Conservation (phyloP, 2,888 invertebrate species). For the Salpingus planirostris region DNA sequence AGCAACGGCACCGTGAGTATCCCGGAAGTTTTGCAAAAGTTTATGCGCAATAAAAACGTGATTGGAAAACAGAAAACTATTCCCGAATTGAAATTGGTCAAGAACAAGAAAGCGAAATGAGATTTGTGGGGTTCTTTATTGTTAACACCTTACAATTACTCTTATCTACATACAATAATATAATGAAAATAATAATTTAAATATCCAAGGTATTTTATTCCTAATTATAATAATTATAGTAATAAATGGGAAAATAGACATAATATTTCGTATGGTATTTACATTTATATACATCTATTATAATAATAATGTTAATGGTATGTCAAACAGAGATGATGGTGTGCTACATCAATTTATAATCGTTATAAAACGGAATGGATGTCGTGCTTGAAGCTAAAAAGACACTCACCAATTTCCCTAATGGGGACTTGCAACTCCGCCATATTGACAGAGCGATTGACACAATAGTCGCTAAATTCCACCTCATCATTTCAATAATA, state of each 20-base stretch:
- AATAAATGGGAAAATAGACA: constrained; percentile 26
- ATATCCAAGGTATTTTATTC: constrained; percentile 11
- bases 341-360: too few species aligned
- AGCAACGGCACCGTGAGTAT: constrained; percentile 53
- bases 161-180: constrained; percentile 20
- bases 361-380: too few species aligned
- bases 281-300: constrained; percentile 26
- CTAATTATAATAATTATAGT: constrained; percentile 10
- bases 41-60: constrained; percentile 49
- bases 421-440: too few species aligned
- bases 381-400: too few species aligned
- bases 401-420: too few species aligned
- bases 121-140: constrained; percentile 16
- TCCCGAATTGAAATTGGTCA: constrained; percentile 53
- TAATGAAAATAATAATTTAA: constrained; percentile 14
- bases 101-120: constrained; percentile 46
- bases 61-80: constrained; percentile 50
- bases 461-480: too few species aligned
- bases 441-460: too few species aligned
- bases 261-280: constrained; percentile 24
- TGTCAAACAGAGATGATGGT: too few species aligned
- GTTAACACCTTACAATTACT: constrained; percentile 15
- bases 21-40: constrained; percentile 53
- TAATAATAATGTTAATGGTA: too few species aligned
- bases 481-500: too few species aligned